Evolutionary conservation across 2,113 vertebrate genomes (phyloP).

Genomic region (Colius striatus): DNA sequence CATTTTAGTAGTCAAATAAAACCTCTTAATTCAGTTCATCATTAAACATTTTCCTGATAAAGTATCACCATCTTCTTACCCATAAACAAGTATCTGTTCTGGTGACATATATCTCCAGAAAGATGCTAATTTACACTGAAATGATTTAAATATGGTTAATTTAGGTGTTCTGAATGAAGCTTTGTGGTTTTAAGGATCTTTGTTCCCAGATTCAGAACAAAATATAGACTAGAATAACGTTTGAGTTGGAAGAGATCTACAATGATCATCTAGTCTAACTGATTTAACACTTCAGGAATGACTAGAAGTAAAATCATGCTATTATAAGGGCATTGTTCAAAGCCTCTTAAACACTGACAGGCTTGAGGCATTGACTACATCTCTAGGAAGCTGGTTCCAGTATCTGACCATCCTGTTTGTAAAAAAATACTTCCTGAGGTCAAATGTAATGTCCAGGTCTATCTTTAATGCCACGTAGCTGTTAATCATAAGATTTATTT

Average conservation of each 20-base stretch:
- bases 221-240: background rate
- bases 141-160: background rate
- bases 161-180: background rate
- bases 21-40: fast-evolving
- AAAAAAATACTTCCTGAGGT: background rate
- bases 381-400: background rate
- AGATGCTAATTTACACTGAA: background rate
- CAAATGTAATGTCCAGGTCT: background rate
- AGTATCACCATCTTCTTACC: background rate
- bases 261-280: background rate
- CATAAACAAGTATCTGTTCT: background rate
- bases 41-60: background rate
- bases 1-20: background rate
- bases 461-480: background rate
- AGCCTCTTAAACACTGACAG: background rate
- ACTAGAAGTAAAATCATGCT: background rate
- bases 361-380: background rate
- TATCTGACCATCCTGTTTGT: background rate
- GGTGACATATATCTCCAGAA: background rate
- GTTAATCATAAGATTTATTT: background rate
- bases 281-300: background rate
- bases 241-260: background rate
- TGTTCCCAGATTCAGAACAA: background rate
- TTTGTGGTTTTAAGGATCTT: background rate
- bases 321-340: background rate